phyloP scores from a whole-genome alignment of 35 echinoderm and acorn worm genomes.

The Lytechinus pictus region DNA sequence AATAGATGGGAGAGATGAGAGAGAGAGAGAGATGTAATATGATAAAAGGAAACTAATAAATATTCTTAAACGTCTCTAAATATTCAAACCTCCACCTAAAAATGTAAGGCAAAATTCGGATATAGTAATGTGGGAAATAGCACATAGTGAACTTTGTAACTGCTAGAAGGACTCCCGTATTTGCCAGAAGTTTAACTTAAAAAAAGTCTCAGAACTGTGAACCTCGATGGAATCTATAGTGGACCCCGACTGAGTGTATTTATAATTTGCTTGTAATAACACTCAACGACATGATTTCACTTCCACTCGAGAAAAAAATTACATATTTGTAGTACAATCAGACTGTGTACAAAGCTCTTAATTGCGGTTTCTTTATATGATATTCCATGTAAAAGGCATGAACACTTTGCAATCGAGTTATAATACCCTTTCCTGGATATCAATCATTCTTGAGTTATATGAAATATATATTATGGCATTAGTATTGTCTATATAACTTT shows the following conservation, averaged over 20 bases:
- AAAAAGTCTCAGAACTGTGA: neutral
- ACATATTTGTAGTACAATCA: neutral
- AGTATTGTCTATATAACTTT: too few species aligned
- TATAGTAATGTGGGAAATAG: neutral
- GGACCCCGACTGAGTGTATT: neutral
- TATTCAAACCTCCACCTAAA: too few species aligned
- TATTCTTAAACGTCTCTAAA: too few species aligned
- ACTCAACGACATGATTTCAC: neutral
- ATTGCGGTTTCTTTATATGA: neutral
- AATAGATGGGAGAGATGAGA: too few species aligned
- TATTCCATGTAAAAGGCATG: neutral
- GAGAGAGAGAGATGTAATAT: too few species aligned
- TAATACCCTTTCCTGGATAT: too few species aligned
- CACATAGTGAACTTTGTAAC: neutral
- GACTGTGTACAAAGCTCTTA: neutral
- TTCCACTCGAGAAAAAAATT: neutral
- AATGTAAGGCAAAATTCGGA: neutral
- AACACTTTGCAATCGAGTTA: neutral
- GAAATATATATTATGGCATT: too few species aligned
- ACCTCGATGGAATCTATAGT: neutral
- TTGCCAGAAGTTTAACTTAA: neutral
- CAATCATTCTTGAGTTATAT: too few species aligned
- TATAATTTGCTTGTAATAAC: slow-evolving; percentile 6
- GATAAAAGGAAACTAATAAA: too few species aligned
- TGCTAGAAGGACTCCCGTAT: neutral